These are phyloP conservation scores for Campoletis raptor DNA, from an alignment of 2,888 invertebrate genomes.

Conservation along the genomic window DNA sequence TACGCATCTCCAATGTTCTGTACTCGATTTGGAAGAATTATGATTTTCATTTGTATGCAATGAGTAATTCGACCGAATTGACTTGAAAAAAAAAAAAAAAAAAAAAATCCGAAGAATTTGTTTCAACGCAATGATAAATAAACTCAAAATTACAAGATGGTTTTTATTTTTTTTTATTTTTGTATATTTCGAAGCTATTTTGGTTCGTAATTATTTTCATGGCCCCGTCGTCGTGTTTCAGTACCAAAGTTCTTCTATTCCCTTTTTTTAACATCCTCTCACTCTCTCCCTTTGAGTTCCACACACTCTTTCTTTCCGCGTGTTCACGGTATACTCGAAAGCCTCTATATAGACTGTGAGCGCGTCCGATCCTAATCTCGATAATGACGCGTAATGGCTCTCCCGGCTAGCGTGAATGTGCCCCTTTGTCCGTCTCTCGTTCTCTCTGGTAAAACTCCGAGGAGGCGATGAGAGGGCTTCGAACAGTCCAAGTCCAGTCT, in stretches of 20 bases:
- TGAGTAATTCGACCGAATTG: neutral
- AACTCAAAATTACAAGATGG: neutral
- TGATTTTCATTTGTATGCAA: neutral
- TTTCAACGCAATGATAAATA: neutral
- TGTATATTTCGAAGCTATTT: neutral
- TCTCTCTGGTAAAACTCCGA: constrained; percentile 67
- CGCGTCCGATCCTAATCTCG: constrained; percentile 84
- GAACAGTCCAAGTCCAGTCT: constrained; percentile 61
- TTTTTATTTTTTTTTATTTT: neutral
- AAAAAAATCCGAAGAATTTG: neutral
- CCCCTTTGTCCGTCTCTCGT: constrained; percentile 81
- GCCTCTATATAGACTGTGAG: constrained; percentile 69
- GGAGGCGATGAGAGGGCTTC: constrained; percentile 54
- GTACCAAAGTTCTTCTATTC: constrained; percentile 39
- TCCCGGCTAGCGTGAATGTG: constrained; percentile 82
- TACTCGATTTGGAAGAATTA: neutral
- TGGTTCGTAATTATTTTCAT: constrained; percentile 29
- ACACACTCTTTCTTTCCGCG: constrained; percentile 58
- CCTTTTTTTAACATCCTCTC: constrained; percentile 7
- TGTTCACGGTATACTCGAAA: constrained; percentile 64
- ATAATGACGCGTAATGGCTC: constrained; percentile 85
- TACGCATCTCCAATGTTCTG: neutral
- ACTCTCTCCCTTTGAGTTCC: constrained; percentile 41
- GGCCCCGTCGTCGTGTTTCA: constrained; percentile 15
- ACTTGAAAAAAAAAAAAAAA: neutral